Base-by-base conservation (phyloP, 2,888 invertebrate species). In the Coelinius sp. region DNA sequence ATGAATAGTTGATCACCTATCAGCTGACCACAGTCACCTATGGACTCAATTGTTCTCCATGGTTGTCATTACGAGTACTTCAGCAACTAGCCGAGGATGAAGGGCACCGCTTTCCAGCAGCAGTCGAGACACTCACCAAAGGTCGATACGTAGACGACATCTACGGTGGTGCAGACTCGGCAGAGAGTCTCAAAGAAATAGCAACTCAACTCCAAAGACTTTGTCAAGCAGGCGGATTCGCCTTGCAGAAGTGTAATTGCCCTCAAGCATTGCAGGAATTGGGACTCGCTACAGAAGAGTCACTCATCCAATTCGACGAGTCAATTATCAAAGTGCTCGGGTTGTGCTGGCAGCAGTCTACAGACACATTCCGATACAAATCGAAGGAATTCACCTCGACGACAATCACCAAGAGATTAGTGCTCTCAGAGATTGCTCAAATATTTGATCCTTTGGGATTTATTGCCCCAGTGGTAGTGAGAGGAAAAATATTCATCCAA, bases 1-100 rank as follows among this genome's bases (percentile, higher is more conserved):
- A 20, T 25, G 1, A 53, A 1, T 24, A 53, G n/a, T 10, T n/a
- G 14, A 53, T 53, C 24, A n/a, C 53, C 53, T 73, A 59, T 1
- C 69, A 70, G 6, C 75, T 73, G 4, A 65, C 68, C 1, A 74
- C 75, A 0, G 74, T 76, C 0, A 76, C 71, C 4, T 74, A 75
- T 24, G 71, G 75, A 0, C 44, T 67, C 3, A 41, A 63, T 0
- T 56, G 66, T n/a, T 73, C 77, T 14, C 75, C 77, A 0, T 77
- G 64, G 24, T 63, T 73, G 6, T 73, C 75, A 0, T 35, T 68
- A 0, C 27, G 74, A 35, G 56, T 65, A 0, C 59, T 78, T 0
- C 63, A 65, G 0, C 77, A 77, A 27, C 59, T 76, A 2, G 68
- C 62, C 0, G 38, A 62, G 0, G 75, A 77, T 12, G 76, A 77